Base-by-base conservation (phyloP, 2,888 invertebrate species). In the Metalampra italica region DNA sequence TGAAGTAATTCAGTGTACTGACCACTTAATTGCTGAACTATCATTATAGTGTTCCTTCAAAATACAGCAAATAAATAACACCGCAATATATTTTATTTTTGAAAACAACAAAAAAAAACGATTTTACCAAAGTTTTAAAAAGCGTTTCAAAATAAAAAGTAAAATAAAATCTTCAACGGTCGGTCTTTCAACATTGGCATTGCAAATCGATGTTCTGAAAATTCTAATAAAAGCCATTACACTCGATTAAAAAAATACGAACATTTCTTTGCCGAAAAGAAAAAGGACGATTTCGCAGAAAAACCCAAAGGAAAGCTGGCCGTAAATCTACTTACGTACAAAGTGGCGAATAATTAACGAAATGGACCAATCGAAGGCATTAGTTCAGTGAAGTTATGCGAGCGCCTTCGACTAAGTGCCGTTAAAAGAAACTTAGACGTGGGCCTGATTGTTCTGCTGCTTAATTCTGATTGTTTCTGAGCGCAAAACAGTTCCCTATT, bases 331-430 rank as follows among this genome's bases (percentile, higher is more conserved):
- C 87, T 89, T 85, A 86, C 82, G 82, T 82, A 84, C 81, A 80
- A 87, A 88, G 86, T 88, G 86, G 83, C 84, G 88, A 88, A 89
- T 88, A 89, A 89, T 89, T 88, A 89, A 85, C 82, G 85, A 77
- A 89, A 89, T 87, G 88, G 87, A 78, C 87, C 86, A 80, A 88
- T 88, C 85, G 86, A 78, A 80, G 78, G 85, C 83, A 86, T 88
- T 87, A 84, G 84, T 85, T 84, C 69, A 71, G 74, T 72, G 81
- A 82, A 88, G 78, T 85, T 87, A 86, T 83, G 82, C 84, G 78
- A 77, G 67, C 68, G 78, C 74, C 66, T 68, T 60, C 70, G 66
- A 72, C 79, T 84, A 87, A 87, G 85, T 80, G 82, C 84, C 85
- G 87, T 85, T 87, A 86, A 88, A 88, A 86, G 87, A 84, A 89